Evolutionary conservation across 2,797 vertebrate genomes (phyloP), one percentile per base, ranked within the genome.

Genomic region (Orestias chungarensis): DNA sequence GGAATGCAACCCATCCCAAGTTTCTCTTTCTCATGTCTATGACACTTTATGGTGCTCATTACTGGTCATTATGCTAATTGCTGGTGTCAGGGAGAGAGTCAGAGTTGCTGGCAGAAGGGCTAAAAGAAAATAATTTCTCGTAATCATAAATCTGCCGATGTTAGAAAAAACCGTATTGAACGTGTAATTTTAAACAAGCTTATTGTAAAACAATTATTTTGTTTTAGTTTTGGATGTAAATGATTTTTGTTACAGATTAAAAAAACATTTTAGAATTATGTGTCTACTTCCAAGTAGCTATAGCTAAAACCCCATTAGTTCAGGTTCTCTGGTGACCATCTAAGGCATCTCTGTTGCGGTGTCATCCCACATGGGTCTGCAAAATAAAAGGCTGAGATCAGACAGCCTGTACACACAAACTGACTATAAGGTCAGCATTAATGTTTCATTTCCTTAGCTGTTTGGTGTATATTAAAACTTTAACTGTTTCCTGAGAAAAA

Each of bases 61-160:
- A n/a, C 4, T 44, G 64, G 54, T 55, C 65, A 68, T 81, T 80
- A 52, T 70, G 68, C 66, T 77, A 71, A 81, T 82, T 82, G 23
- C 42, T 55, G 10, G 65, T 74, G 61, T 79, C 73, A 75, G 27
- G 31, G 64, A 35, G 44, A 69, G 31, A 70, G 33, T 61, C 29
- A 4, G 31, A 35, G 46, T 52, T 70, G 12, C n/a, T 66, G 61
- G 61, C 44, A 66, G 17, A 11, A 23, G 35, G 7, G 8, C 54
- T 3, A 57, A 14, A 68, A 61, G 57, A 70, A 46, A 0, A 1
- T 38, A 71, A 47, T 67, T 27, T n/a, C 5, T 66, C 40, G 33
- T 43, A 29, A 38, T 25, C 61, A 59, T n/a, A 62, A 62, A 12
- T 62, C 23, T 14, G n/a, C 3, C 40, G 35, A 40, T 62, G 20